Percentiles rank a stretch among this genome's conserved stretches.
phyloP scores from a whole-genome alignment of 2,797 vertebrate genomes.

The Meriones psammophilus region DNA sequence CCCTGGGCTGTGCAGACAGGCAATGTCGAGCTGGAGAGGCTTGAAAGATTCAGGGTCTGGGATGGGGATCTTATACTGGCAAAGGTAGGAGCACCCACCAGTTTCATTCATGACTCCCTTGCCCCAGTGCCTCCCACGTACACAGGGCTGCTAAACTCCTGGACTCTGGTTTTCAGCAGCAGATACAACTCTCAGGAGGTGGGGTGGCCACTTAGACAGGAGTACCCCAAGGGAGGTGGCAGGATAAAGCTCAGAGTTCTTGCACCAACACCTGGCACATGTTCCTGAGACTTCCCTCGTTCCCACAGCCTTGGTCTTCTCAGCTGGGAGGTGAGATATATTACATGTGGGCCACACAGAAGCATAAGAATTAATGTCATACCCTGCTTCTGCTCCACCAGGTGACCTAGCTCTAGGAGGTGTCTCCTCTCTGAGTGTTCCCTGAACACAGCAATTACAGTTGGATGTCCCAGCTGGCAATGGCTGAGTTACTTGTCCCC shows the following conservation, averaged over 20 bases:
- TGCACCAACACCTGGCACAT: fast-evolving
- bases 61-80: not conserved
- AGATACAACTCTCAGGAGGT: not conserved
- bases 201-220: not conserved
- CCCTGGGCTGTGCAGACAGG: not conserved
- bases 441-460: not conserved
- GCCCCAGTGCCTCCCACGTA: not conserved
- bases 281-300: not conserved
- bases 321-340: not conserved
- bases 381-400: not conserved
- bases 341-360: not conserved
- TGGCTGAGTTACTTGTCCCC: not conserved
- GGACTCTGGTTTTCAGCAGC: not conserved
- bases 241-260: not conserved
- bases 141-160: not conserved
- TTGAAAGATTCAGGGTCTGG: not conserved
- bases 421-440: no score
- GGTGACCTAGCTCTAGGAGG: no score
- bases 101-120: not conserved
- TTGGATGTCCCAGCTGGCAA: not conserved
- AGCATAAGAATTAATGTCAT: not conserved
- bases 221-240: not conserved
- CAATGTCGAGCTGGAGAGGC: not conserved
- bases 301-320: not conserved
- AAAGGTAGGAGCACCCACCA: not conserved